phyloP scores from a whole-genome alignment of 2,797 vertebrate species.

The Cryptoprocta ferox region DNA sequence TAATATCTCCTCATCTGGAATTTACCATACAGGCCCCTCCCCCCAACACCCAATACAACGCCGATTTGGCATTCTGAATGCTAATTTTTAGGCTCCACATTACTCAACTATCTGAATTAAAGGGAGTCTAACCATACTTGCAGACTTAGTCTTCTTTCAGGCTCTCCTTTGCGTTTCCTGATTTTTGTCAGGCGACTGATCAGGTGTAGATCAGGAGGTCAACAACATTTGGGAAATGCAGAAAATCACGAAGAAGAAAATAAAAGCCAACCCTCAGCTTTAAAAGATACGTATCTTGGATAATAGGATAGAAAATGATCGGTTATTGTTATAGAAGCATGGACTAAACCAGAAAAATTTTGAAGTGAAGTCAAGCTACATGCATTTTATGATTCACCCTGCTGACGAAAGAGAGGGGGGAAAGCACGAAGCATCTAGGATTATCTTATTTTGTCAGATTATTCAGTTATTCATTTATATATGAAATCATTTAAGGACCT shows the following conservation, averaged over 20 bases:
- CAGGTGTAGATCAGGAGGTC: background rate
- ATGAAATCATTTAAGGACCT: background rate
- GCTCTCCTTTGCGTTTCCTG: background rate
- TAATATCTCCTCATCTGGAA: background rate
- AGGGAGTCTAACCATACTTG: background rate
- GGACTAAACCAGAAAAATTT: background rate
- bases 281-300: background rate
- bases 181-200: background rate
- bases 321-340: background rate
- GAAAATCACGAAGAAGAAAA: constrained; percentile 9
- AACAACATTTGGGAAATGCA: background rate
- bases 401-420: background rate
- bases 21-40: background rate
- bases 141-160: background rate
- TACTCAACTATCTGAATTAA: background rate
- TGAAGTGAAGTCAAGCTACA: background rate
- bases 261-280: background rate
- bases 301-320: background rate
- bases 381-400: background rate
- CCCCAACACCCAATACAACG: too few species aligned
- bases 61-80: background rate
- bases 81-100: background rate
- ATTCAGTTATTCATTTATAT: background rate
- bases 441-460: background rate
- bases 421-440: background rate